Base-by-base conservation (phyloP, 2,888 invertebrate species). In the Schrankia costaestrigalis region DNA sequence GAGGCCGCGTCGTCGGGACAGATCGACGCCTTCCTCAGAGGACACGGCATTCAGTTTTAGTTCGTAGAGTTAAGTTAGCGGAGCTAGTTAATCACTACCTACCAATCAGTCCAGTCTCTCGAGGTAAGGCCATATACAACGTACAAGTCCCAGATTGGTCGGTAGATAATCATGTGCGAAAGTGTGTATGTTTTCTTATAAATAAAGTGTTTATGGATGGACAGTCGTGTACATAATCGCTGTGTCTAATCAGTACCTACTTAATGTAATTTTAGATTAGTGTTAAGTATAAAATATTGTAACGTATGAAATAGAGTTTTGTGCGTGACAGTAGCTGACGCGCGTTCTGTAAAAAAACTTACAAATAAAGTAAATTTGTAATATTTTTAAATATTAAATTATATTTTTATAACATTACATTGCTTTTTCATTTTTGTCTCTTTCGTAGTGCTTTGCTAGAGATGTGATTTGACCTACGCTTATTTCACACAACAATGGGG, bases 1-100 rank as follows among this genome's bases (percentile, higher is more conserved):
- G 84, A 91, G 37, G 64, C 71, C 0, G 61, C 66, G 17, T 90
- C 92, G 24, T 86, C 90, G 21, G 93, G 94, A 3, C 94, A 94
- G 71, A 94, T 95, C 61, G 94, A 94, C 70, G 93, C 94, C 35
- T 95, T 94, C 82, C 90, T 95, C 43, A 90, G 94, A 74, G 93
- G 93, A 35, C 91, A 91, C 71, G 91, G 91, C 68, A 90, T 92
- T 62, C 90, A 91, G 69, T 90, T 89, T 73, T 91, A 90, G 83
- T 62, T 57, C 58, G 54, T 53, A 44, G 52, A 63, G 50, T 53
- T 58, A 47, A 47, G 21, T 32, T 43, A 49, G 49, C 34, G 49
- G 72, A 71, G 63, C 65, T 79, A 77, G 78, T 64, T 66, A 70
- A 72, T 69, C 40, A 43, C 53, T 63, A 57, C 57, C 66, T 65